Evolutionary conservation across 2,888 invertebrate genomes (phyloP).

Genomic region (Epistrophe grossulariae): DNA sequence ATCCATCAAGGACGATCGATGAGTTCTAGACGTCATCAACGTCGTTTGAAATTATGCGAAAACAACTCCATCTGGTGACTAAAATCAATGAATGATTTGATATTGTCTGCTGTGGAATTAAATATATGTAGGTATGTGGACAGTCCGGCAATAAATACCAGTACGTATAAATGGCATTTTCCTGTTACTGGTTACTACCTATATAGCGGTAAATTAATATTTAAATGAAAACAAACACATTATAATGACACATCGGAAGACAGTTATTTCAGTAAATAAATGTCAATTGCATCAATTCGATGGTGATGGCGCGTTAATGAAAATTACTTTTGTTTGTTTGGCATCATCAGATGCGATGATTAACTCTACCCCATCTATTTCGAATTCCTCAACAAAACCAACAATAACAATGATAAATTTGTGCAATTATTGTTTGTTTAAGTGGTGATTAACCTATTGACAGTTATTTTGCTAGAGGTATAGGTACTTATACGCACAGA

Average conservation of each 20-base stretch:
- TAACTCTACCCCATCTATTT: background rate
- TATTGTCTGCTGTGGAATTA: background rate
- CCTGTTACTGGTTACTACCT: background rate
- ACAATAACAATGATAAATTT: conserved; percentile 40
- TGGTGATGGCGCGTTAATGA: conserved; percentile 32
- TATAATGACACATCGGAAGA: conserved; percentile 37
- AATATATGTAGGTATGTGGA: background rate
- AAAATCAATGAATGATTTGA: conserved; percentile 25
- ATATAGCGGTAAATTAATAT: conserved; percentile 54
- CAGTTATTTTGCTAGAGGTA: background rate
- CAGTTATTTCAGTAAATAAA: conserved; percentile 54
- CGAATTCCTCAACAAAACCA: background rate
- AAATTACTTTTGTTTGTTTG: conserved; percentile 63
- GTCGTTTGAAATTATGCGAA: conserved; percentile 44
- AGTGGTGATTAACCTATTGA: conserved; percentile 52
- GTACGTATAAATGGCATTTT: background rate
- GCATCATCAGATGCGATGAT: background rate
- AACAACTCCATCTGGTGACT: conserved; percentile 16
- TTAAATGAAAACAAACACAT: conserved; percentile 63
- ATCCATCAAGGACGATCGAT: conserved; percentile 5
- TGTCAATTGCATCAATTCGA: conserved; percentile 59
- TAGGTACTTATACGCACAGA: background rate
- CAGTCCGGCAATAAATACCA: background rate
- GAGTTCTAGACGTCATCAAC: background rate
- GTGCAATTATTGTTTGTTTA: conserved; percentile 51